phyloP scores from a whole-genome alignment of 2,797 vertebrate genomes.

The Phataginus tetradactyla region DNA sequence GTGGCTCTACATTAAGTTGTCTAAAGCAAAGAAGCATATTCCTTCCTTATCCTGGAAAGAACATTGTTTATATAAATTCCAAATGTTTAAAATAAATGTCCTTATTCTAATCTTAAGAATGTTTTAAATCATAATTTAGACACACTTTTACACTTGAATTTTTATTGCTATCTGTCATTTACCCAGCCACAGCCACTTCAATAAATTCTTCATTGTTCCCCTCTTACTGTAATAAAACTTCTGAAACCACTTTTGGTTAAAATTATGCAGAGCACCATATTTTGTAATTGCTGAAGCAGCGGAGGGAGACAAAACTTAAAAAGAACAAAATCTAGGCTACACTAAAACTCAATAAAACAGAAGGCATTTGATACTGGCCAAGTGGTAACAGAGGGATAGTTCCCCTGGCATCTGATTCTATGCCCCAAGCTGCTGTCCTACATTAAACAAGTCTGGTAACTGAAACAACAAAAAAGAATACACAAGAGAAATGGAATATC shows the following conservation, averaged over 20 bases:
- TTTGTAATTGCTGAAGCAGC: background rate
- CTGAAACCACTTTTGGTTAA: background rate
- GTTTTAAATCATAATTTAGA: background rate
- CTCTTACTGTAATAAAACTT: conserved; percentile 2
- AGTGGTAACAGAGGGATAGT: background rate
- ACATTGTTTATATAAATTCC: background rate
- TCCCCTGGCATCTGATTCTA: background rate
- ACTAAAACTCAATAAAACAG: background rate
- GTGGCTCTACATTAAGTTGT: background rate
- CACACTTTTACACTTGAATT: background rate
- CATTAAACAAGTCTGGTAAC: background rate
- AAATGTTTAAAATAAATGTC: background rate
- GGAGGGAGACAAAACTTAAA: background rate
- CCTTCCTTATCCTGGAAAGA: background rate
- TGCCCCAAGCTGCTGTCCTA: background rate
- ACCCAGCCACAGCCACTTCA: background rate
- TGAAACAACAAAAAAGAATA: background rate
- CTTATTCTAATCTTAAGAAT: background rate
- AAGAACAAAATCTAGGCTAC: background rate
- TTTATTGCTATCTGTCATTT: background rate
- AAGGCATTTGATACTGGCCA: background rate
- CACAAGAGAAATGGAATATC: background rate
- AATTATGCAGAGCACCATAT: background rate
- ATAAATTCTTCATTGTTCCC: background rate
- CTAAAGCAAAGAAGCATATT: background rate